These are phyloP conservation scores for Saguinus imperator DNA, from an alignment of 2,113 vertebrate genomes.

Conservation along the genomic window DNA sequence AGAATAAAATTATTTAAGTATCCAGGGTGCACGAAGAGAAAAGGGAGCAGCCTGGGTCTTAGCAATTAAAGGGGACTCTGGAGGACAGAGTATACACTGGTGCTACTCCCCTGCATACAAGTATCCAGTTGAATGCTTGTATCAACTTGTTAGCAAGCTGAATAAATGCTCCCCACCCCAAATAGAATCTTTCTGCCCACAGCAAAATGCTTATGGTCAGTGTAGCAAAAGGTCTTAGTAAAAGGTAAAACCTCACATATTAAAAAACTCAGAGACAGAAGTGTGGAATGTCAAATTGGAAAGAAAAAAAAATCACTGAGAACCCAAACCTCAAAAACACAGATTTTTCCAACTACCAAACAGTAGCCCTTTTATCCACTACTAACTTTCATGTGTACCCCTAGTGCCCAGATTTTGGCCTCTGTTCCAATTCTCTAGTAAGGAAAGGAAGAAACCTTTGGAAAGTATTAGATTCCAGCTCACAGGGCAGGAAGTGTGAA, in stretches of 20 bases:
- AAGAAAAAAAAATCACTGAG: neutral
- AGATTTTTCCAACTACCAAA: slow-evolving; percentile 12
- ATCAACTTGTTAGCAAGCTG: neutral
- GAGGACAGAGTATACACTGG: neutral
- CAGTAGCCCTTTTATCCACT: neutral
- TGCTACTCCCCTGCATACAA: neutral
- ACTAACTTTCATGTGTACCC: neutral
- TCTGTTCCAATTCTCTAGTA: neutral
- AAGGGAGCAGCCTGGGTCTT: neutral
- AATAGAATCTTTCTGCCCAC: neutral
- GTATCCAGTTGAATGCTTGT: neutral
- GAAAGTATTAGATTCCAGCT: slow-evolving; percentile 1
- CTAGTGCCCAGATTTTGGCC: neutral
- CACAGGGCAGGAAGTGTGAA: neutral
- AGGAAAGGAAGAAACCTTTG: slow-evolving; percentile 6
- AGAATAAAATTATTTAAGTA: neutral
- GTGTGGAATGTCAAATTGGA: neutral
- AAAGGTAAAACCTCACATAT: neutral
- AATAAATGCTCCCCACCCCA: neutral
- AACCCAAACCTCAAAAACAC: neutral
- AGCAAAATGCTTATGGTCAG: neutral
- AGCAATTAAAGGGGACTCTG: neutral
- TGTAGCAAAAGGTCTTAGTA: neutral
- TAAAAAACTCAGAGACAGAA: neutral
- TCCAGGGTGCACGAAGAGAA: neutral